Base-by-base conservation (phyloP, 2,888 invertebrate species). In the Zygothrica quintamaculata region DNA sequence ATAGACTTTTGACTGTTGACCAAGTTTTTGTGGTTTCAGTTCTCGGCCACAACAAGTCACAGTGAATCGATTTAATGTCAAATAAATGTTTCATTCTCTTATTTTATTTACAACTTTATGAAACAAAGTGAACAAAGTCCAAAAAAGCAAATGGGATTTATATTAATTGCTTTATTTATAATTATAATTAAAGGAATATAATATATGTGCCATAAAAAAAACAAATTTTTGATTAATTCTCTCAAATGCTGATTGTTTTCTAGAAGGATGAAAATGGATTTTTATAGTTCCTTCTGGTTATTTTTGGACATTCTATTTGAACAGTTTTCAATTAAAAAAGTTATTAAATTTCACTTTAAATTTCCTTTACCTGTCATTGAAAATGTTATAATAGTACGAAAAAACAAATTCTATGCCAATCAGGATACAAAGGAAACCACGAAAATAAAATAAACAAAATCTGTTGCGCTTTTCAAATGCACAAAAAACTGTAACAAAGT, bases 51-150 rank as follows among this genome's bases (percentile, higher is more conserved):
- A 25, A 34, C 37, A 57, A 66, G 67, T 67, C 62, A 67, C 53
- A 74, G 37, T 43, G 61, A 59, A 74, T 62, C 75, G 84, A 79
- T 79, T 79, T 77, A 77, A 84, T 75, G 65, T 56, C 43, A 50
- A 77, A 60, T 64, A 72, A 72, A 72, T 37, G 25, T 64, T 71
- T 60, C 58, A 73, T 81, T 60, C 40, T 8, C 25, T 26, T 34
- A 47, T 53, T 67, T 34, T 5, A 22, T n/a, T n/a, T n/a, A 22
- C 18, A 2, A 15, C 57, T 57, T 74, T 64, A 40, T 65, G 67
- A 62, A 70, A 48, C 69, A 74, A 61, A 59, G 42, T 47, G 43
- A 48, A 12, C 13, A 36, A 16, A n/a, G n/a, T n/a, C n/a, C n/a
- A n/a, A n/a, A n/a, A n/a, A n/a, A n/a, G n/a, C n/a, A n/a, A n/a